Conservation (phyloP, 2,888 invertebrate species). For the Eilema sororculum region DNA sequence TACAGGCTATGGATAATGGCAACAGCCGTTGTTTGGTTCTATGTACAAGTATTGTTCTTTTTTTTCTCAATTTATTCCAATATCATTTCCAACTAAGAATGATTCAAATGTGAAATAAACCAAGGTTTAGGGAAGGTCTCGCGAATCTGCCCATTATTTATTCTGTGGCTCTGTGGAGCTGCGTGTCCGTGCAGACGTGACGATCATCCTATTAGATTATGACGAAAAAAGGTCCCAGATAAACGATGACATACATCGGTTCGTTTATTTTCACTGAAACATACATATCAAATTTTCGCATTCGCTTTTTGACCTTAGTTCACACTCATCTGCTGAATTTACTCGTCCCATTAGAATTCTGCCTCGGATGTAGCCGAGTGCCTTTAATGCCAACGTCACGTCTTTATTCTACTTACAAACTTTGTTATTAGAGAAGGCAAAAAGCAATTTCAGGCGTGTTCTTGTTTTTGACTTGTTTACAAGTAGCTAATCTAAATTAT, state of each 20-base stretch:
- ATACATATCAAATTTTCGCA: neutral
- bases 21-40: too few species aligned
- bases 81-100: neutral
- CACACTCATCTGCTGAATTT: neutral
- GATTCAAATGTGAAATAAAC: neutral
- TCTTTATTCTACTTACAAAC: slow-evolving; percentile 50
- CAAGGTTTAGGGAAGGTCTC: neutral
- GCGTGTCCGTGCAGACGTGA: neutral
- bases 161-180: too few species aligned
- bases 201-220: neutral
- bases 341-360: slow-evolving; percentile 1
- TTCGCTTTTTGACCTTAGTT: neutral
- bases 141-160: neutral
- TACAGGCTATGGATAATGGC: too few species aligned
- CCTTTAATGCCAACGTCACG: slow-evolving; percentile 51
- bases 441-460: slow-evolving; percentile 49
- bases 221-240: neutral
- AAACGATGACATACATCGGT: neutral
- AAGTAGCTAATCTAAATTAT: neutral
- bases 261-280: neutral
- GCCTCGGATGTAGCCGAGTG: slow-evolving; percentile 42
- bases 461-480: slow-evolving; percentile 32
- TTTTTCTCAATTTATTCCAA: too few species aligned
- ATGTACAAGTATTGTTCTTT: too few species aligned
- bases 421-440: slow-evolving; percentile 55